phyloP scores from a whole-genome alignment of 2,797 vertebrate genomes.

The Manis pentadactyla region DNA sequence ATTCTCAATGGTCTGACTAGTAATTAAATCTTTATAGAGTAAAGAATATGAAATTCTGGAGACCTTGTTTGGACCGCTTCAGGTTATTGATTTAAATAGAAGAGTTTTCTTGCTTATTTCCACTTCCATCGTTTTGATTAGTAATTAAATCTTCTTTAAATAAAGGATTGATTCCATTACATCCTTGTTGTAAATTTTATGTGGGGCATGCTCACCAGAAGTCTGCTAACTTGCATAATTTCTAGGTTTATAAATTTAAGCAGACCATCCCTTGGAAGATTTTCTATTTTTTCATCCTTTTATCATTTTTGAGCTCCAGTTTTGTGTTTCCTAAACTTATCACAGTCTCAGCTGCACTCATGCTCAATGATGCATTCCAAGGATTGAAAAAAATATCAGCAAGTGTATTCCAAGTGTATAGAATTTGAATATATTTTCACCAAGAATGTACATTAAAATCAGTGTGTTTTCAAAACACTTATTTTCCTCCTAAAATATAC shows the following conservation, averaged over 20 bases:
- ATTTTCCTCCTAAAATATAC: not conserved
- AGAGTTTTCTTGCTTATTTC: constrained; percentile 1
- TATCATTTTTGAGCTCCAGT: not conserved
- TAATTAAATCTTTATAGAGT: not conserved
- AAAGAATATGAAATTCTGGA: not conserved
- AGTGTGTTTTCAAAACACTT: constrained; percentile 2
- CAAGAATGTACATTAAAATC: constrained; percentile 2
- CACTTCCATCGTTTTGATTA: not conserved
- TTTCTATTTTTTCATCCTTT: not conserved
- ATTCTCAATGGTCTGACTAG: not conserved
- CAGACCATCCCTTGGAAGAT: not conserved
- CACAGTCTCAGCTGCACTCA: not conserved
- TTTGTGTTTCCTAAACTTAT: not conserved
- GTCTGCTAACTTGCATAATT: not conserved
- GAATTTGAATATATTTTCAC: not conserved
- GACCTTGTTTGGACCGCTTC: not conserved
- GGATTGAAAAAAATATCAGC: not conserved
- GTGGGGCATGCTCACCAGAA: not conserved
- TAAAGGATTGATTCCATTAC: not conserved
- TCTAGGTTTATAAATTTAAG: not conserved
- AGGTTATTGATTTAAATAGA: not conserved
- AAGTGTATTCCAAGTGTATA: not conserved
- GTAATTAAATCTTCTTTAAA: not conserved
- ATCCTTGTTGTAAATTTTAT: not conserved
- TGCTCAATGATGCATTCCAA: not conserved